Percentiles rank a stretch among this genome's conserved stretches.
phyloP scores from a whole-genome alignment of 92 coral and sea anemone genomes.

The Virgularia gustaviana region DNA sequence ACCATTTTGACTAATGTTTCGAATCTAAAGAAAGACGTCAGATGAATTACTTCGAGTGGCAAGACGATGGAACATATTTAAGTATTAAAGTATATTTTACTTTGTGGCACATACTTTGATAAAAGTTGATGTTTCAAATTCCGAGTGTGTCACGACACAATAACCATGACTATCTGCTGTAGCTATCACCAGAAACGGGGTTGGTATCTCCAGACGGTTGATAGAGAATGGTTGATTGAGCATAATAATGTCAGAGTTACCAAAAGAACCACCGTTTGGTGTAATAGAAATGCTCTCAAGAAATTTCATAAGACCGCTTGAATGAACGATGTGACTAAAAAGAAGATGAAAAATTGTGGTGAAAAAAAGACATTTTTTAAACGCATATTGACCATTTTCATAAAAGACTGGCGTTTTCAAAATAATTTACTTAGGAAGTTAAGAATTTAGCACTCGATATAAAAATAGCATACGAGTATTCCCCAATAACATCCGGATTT shows the following conservation, averaged over 20 bases:
- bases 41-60: background rate
- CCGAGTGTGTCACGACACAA: conserved; percentile 20
- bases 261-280: too few species aligned
- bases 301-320: background rate
- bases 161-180: background rate
- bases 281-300: too few species aligned
- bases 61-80: background rate
- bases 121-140: background rate
- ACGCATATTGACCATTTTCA: background rate
- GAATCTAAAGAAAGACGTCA: conserved; percentile 3
- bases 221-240: conserved; percentile 6
- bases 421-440: too few species aligned
- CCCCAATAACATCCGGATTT: conserved; percentile 39
- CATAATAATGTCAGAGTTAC: too few species aligned
- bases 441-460: too few species aligned
- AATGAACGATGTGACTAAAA: conserved; percentile 5
- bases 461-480: too few species aligned
- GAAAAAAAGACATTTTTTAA: background rate
- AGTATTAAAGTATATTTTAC: background rate
- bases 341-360: background rate
- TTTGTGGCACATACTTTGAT: conserved; percentile 6
- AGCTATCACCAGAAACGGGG: conserved; percentile 15
- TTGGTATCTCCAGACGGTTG: background rate
- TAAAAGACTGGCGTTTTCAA: too few species aligned
- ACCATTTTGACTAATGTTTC: conserved; percentile 24